Evolutionary conservation across 2,797 vertebrate species (phyloP), one percentile per base, ranked within the genome.

Genomic region (Thaleichthys pacificus): DNA sequence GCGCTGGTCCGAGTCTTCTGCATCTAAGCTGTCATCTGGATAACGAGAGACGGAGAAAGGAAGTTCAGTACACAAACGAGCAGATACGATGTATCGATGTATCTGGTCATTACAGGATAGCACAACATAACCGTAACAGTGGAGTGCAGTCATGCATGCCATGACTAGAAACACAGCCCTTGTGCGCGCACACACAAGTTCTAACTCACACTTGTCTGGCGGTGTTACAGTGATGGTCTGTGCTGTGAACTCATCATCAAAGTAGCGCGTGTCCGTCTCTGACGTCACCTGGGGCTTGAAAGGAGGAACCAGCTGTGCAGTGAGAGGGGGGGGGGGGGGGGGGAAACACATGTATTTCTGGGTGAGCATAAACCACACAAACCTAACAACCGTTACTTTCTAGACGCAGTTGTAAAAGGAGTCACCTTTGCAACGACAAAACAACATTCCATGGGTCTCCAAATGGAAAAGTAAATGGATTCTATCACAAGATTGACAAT

Each of bases 211-310:
- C 86, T 95, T 94, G 82, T 97, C 97, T 0, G 97, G 97, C 0
- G 97, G 97, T 1, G 97, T 98, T 87, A 98, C 93, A 32, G 96
- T 98, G 82, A 98, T 98, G 67, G 94, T 93, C 84, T 98, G 96
- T 67, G 96, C 95, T 0, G 97, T 98, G 93, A 98, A 98, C 81
- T 98, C 97, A 0, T 97, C 97, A 0, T 98, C 97, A 2, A 98
- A 98, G 84, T 98, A 98, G 71, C 97, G 93, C 0, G 97, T 98
- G 87, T 98, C 97, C 0, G 96, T 95, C 89, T 97, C 97, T 0
- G 96, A 97, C 0, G 96, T 97, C 68, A 98, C 97, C 75, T 98
- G 96, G 73, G 97, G 97, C 80, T 97, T 97, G 90, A 98, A 97
- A 0, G 96, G 97, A 0, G 97, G 96, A 72, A 91, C 80, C 61